phyloP scores from a whole-genome alignment of 2,888 invertebrate species.

The Neoscelio sp. region DNA sequence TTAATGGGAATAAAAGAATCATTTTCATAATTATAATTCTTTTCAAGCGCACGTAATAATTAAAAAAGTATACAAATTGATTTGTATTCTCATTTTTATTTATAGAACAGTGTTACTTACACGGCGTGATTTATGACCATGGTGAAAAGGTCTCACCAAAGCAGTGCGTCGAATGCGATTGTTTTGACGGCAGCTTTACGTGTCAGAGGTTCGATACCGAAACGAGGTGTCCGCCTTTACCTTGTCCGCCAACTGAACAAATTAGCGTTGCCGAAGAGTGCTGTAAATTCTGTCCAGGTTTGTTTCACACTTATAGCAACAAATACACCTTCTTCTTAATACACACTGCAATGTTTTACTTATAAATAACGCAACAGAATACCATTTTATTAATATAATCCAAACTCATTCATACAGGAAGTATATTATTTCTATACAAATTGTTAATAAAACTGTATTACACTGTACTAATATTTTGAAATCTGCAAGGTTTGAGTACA shows the following conservation, averaged over 20 bases:
- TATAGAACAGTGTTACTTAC: constrained; percentile 89
- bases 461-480: constrained; percentile 8
- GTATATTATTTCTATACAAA: too few relatives aligned
- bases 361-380: constrained; percentile 10
- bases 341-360: background rate
- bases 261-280: constrained; percentile 93
- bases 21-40: too few relatives aligned
- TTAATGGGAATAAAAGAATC: too few relatives aligned
- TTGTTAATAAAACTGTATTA: background rate
- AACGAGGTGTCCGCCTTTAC: constrained; percentile 90
- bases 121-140: constrained; percentile 90
- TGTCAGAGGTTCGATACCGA: constrained; percentile 90
- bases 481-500: too few relatives aligned
- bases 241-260: constrained; percentile 90
- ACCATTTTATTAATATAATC: background rate
- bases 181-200: constrained; percentile 92
- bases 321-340: background rate
- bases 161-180: constrained; percentile 92
- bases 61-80: too few relatives aligned
- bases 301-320: constrained; percentile 31
- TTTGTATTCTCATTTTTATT: constrained; percentile 20
- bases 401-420: constrained; percentile 13
- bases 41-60: too few relatives aligned
- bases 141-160: constrained; percentile 90
- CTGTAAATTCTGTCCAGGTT: constrained; percentile 96